These are phyloP conservation scores for Danaus plexippus DNA, from an alignment of 1,140 invertebrate genomes.

Conservation along the genomic window DNA sequence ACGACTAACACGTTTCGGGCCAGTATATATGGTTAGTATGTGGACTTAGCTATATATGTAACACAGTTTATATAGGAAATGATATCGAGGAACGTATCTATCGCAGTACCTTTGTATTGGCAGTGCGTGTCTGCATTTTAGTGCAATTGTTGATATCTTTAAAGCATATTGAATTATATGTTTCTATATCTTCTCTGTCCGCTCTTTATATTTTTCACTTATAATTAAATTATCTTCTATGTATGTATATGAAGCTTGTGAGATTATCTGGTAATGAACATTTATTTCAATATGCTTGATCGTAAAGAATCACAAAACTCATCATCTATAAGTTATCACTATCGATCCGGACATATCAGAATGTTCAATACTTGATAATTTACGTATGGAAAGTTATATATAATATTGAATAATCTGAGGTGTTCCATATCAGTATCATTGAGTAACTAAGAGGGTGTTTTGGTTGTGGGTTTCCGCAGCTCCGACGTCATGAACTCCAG, in stretches of 20 bases:
- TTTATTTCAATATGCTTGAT: constrained; percentile 69
- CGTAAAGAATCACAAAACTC: constrained; percentile 44
- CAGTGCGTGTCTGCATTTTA: constrained; percentile 73
- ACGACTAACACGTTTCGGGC: constrained; percentile 70
- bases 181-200: constrained; percentile 19
- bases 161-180: constrained; percentile 66
- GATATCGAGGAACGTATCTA: constrained; percentile 32
- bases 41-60: constrained; percentile 63
- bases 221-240: constrained; percentile 1
- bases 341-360: constrained; percentile 45
- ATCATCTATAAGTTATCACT: constrained; percentile 44
- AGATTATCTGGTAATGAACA: constrained; percentile 23
- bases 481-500: constrained; percentile 67
- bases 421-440: constrained; percentile 48
- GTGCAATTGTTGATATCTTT: constrained; percentile 63
- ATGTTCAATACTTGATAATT: constrained; percentile 35
- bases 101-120: constrained; percentile 37
- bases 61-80: constrained; percentile 60
- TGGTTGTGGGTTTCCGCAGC: constrained; percentile 71
- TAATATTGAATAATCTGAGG: constrained; percentile 47
- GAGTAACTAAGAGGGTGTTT: constrained; percentile 66
- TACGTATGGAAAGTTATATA: constrained; percentile 16
- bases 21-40: constrained; percentile 66
- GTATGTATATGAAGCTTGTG: constrained; percentile 11
- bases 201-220: not conserved